Evolutionary conservation across 2,888 invertebrate genomes (phyloP), one percentile per base, ranked within the genome.

Genomic region (Torymus auratus): DNA sequence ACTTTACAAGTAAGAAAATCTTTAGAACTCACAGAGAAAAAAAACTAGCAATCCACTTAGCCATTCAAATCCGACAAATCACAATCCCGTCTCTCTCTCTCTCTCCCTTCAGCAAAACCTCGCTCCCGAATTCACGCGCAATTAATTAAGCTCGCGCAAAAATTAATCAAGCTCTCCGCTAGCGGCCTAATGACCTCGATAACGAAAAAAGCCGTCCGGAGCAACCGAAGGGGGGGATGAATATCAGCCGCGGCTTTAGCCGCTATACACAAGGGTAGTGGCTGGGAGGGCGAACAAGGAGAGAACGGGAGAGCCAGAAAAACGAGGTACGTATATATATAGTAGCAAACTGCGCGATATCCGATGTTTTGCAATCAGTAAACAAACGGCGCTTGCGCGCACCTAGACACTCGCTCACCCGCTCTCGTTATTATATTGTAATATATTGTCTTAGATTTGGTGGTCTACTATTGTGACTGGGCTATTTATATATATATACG

Each of bases 351-450:
- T 7, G 41, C 7, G 4, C 15, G 52, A 1, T 77, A 70, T 70
- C 77, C 28, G 70, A 77, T 70, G 64, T 64, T 70, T 77, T 69
- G 70, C 77, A 77, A 77, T 76, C 77, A 70, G 70, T 56, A 62
- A 58, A 70, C 70, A 70, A 70, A 50, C 55, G 55, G 2, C 28
- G 7, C 28, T 10, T 10, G 41, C 28, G 28, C 7, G 0, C 7
- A 41, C 41, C 7, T 7, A 5, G 7, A 41, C 41, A 10, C n/a
- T 12, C 50, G 56, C 55, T 15, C 41, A 10, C n/a, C 1, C 50
- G 56, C 55, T 15, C n/a, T 23, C 11, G 28, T 80, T 80, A 76
- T 76, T 67, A 13, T 67, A 13, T 23, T 55, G 15, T 70, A 28
- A 80, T 76, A 60, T 80, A 80, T 80, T 67, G 74, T 56, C 67